phyloP scores from a whole-genome alignment of 2,113 vertebrate genomes.

The Odocoileus virginianus region DNA sequence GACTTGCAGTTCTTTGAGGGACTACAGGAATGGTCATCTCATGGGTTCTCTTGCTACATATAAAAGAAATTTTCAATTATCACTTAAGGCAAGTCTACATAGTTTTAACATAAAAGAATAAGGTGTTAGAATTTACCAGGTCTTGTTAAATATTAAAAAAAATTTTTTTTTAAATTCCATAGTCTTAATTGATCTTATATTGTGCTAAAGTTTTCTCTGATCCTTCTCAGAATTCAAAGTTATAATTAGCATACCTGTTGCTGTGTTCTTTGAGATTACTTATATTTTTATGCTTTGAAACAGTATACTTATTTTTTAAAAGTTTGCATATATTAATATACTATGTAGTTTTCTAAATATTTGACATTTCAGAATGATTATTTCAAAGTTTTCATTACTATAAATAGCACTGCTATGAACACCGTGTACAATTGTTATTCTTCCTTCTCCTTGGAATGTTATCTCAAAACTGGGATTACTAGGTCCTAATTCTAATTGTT shows the following conservation, averaged over 20 bases:
- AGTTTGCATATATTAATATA: not conserved
- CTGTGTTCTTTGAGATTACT: not conserved
- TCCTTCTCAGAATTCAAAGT: not conserved
- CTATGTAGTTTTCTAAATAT: not conserved
- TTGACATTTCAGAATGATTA: not conserved
- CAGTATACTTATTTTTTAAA: not conserved
- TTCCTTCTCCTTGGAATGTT: not conserved
- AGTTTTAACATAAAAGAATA: not conserved
- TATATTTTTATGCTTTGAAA: not conserved
- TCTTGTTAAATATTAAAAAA: not conserved
- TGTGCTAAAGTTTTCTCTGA: not conserved
- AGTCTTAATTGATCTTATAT: not conserved
- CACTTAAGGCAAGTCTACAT: not conserved
- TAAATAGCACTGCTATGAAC: not conserved
- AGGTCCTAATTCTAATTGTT: not conserved
- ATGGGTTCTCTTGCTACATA: not conserved
- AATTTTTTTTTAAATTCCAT: not conserved
- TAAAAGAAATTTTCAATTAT: constrained; percentile 6
- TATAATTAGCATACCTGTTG: not conserved
- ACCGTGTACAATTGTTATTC: not conserved
- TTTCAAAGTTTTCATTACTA: not conserved
- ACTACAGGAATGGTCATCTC: not conserved
- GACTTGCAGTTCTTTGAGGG: not conserved
- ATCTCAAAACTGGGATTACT: not conserved
- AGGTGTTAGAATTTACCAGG: not conserved